Evolutionary conservation across 2,113 vertebrate species (phyloP).

Genomic region (Otis tarda): DNA sequence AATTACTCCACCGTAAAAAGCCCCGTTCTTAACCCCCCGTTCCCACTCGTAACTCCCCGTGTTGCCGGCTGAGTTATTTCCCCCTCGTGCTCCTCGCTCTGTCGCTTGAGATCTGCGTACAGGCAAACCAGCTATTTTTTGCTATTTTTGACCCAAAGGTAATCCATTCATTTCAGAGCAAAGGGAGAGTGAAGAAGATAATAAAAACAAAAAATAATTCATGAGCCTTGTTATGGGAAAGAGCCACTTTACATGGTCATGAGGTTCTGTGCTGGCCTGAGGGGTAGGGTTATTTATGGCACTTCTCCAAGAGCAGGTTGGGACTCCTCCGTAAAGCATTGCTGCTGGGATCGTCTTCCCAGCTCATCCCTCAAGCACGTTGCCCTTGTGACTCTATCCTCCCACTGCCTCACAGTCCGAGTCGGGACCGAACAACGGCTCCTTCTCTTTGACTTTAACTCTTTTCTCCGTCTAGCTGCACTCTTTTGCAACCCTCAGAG

Average conservation of each 20-base stretch:
- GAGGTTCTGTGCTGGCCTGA: background rate
- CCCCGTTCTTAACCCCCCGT: background rate
- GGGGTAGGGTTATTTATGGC: background rate
- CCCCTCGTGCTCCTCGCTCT: background rate
- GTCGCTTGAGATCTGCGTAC: background rate
- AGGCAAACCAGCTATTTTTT: background rate
- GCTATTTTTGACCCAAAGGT: background rate
- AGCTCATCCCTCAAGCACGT: background rate
- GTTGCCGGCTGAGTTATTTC: background rate
- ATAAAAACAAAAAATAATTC: background rate
- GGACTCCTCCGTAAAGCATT: background rate
- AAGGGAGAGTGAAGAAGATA: background rate
- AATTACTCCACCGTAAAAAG: background rate
- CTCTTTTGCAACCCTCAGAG: background rate
- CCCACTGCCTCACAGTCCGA: background rate
- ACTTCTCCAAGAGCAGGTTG: background rate
- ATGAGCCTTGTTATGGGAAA: background rate
- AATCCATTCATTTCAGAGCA: background rate
- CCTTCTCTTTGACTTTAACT: background rate
- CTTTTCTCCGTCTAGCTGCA: background rate
- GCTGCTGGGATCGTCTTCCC: background rate
- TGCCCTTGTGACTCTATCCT: background rate
- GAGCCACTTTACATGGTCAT: background rate
- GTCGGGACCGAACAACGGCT: background rate
- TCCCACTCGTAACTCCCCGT: background rate